phyloP scores from a whole-genome alignment of 2,888 invertebrate genomes.

The Acronicta psi region DNA sequence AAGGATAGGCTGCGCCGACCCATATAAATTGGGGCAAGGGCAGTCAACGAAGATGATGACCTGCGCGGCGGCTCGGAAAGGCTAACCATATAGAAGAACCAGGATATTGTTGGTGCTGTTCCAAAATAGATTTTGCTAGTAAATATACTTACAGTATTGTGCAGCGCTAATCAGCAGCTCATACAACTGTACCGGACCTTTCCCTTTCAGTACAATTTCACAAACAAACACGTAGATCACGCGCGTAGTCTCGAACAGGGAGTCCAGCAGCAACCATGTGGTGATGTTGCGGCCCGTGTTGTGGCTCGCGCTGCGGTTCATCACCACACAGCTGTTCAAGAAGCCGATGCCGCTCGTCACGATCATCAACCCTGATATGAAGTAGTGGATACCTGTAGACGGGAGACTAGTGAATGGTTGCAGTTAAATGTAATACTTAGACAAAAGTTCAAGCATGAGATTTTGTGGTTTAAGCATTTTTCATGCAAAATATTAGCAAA shows the following conservation, averaged over 20 bases:
- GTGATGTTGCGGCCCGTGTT: constrained; percentile 77
- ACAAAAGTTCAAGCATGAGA: constrained; percentile 27
- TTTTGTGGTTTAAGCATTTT: constrained; percentile 9
- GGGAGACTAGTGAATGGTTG: constrained; percentile 2
- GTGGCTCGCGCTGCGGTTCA: constrained; percentile 69
- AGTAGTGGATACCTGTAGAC: constrained; percentile 77
- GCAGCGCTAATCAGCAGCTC: constrained; percentile 78
- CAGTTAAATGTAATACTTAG: background rate
- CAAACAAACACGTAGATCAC: constrained; percentile 81
- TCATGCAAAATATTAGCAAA: background rate
- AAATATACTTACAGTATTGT: constrained; percentile 77
- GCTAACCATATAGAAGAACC: no score
- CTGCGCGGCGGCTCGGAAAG: no score
- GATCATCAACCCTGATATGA: constrained; percentile 77
- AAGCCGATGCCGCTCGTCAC: constrained; percentile 78
- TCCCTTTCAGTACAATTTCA: constrained; percentile 76
- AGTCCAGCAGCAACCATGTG: constrained; percentile 81
- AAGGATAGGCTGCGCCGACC: no score
- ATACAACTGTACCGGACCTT: constrained; percentile 74
- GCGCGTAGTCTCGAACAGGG: constrained; percentile 81
- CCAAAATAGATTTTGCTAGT: no score
- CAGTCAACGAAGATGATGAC: no score
- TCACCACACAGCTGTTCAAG: constrained; percentile 77
- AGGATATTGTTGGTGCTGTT: no score
- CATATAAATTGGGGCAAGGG: no score